A percentile compares a stretch with the other conserved stretches of the same genome.
These are phyloP conservation scores for Pangasianodon hypophthalmus DNA, from an alignment of 2,113 vertebrate genomes.

Conservation along the genomic window DNA sequence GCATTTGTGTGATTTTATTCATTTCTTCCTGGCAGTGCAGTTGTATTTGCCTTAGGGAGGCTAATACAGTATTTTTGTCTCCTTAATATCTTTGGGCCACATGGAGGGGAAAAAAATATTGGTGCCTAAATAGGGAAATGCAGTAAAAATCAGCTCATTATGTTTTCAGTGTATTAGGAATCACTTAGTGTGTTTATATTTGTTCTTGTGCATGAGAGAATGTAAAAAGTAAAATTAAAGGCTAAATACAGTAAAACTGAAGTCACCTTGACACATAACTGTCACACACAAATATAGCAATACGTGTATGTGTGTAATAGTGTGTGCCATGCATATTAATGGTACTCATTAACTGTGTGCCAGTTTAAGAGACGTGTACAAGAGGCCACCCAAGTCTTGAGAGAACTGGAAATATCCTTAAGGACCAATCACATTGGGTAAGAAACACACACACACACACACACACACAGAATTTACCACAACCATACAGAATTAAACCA, in stretches of 20 bases:
- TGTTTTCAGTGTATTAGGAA: not conserved
- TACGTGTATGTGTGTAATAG: not conserved
- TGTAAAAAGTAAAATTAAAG: not conserved
- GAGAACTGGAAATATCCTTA: conserved; percentile 94
- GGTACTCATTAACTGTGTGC: not conserved
- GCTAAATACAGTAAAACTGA: not conserved
- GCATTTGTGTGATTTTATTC: not conserved
- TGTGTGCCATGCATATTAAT: not conserved
- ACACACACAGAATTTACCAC: not conserved
- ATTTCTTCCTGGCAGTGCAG: not conserved
- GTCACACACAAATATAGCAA: not conserved
- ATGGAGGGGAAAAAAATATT: not conserved
- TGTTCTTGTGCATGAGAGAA: not conserved
- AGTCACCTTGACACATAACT: not conserved
- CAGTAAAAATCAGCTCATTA: not conserved
- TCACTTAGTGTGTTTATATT: not conserved
- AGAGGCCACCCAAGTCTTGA: conserved; percentile 88
- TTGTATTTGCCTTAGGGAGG: not conserved
- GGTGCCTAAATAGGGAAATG: not conserved
- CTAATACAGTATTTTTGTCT: not conserved
- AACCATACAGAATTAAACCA: not conserved
- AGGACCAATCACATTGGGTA: conserved; percentile 96
- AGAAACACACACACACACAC: conserved; percentile 53
- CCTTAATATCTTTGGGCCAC: not conserved
- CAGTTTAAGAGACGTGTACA: conserved; percentile 82